Evolutionary conservation across 2,888 invertebrate genomes (phyloP), one percentile per base, ranked within the genome.

Genomic region (Sinotaia quadrata): DNA sequence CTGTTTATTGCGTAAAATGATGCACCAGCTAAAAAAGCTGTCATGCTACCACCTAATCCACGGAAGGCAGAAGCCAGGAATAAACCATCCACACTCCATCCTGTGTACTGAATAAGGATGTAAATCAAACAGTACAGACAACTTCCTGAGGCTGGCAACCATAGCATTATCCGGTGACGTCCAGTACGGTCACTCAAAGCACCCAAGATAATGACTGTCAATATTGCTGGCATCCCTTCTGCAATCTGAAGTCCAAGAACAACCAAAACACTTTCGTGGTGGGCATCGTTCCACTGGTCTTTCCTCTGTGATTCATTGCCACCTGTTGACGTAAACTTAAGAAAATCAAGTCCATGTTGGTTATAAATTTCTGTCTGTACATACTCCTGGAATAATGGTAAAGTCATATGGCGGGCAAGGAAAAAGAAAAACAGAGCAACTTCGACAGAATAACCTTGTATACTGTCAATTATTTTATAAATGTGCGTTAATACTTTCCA

Each of bases 181-280:
- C 85, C 85, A 15, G 84, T 85, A 52, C 84, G 73, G 62, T 87
- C 87, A 78, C 87, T 86, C 54, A 84, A 77, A 44, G 83, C 84
- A n/a, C 87, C 87, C 4, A 86, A 76, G 49, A 87, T 81, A 21
- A 87, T 79, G 1, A 87, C 86, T 21, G 81, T 78, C 5, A 85
- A 75, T 4, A 84, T 82, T 18, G 85, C 83, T 29, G 87, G 88
- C 2, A 86, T 74, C 15, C 86, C 82, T 72, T 87, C 86, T 1
- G 87, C 87, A 12, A 86, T 81, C 73, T 86, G 86, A 15, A 87
- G 77, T 49, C 83, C 81, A 8, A 84, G 72, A 2, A 84, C 81
- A 7, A 78, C 75, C 12, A 82, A 60, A 10, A 81, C 80, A 67
- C 81, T 81, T 36, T 84, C 83, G 60, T 78, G 78, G 67, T 84